Evolutionary conservation across 2,888 invertebrate species (phyloP).

Genomic region (Diabrotica balteata): DNA sequence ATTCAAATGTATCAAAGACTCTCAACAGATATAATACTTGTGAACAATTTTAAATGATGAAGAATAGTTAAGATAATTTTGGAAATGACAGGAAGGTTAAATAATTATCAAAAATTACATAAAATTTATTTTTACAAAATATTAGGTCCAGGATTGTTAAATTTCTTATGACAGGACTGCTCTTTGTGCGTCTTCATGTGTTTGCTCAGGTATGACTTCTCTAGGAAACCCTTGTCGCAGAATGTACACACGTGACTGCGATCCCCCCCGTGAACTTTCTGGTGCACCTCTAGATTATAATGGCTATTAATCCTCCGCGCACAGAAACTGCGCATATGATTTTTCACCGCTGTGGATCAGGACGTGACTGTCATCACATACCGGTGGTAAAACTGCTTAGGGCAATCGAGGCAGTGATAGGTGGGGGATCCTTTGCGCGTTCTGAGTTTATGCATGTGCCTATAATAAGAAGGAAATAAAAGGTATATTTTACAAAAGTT

Average conservation of each 20-base stretch:
- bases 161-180: too few relatives aligned
- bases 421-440: conserved; percentile 5
- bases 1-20: too few relatives aligned
- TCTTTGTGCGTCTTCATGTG: conserved; percentile 49
- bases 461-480: neutral
- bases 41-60: too few relatives aligned
- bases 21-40: too few relatives aligned
- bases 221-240: conserved; percentile 51
- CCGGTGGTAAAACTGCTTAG: conserved; percentile 48
- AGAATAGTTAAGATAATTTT: too few relatives aligned
- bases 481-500: too few relatives aligned
- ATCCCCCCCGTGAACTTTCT: conserved; percentile 51
- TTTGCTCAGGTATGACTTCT: conserved; percentile 52
- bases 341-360: conserved; percentile 51
- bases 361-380: conserved; percentile 48
- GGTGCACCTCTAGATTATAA: conserved; percentile 53
- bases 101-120: too few relatives aligned
- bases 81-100: too few relatives aligned
- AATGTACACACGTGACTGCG: conserved; percentile 49
- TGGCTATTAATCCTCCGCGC: conserved; percentile 51
- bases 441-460: conserved; percentile 3
- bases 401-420: conserved; percentile 48
- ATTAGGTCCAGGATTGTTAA: too few relatives aligned
- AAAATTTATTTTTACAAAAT: too few relatives aligned
- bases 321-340: conserved; percentile 48